These are phyloP conservation scores for Tipula lateralis DNA, from an alignment of 2,888 invertebrate species.

Conservation along the genomic window DNA sequence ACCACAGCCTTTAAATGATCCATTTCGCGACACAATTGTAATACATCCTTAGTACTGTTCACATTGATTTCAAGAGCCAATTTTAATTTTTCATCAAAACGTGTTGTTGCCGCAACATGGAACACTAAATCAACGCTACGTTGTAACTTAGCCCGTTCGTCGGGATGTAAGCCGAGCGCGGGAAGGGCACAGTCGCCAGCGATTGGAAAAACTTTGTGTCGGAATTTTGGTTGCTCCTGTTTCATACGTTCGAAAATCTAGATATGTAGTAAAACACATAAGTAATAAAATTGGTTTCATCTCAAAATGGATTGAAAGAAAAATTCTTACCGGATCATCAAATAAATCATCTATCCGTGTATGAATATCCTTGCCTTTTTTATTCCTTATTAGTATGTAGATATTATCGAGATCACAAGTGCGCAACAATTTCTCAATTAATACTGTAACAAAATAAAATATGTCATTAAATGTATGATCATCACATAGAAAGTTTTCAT, in stretches of 20 bases:
- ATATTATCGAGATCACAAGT: slow-evolving; percentile 54
- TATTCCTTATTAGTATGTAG: slow-evolving; percentile 55
- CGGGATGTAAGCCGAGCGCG: slow-evolving; percentile 45
- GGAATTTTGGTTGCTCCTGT: slow-evolving; percentile 40
- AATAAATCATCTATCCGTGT: slow-evolving; percentile 63
- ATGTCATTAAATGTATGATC: too few relatives aligned
- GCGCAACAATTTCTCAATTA: slow-evolving; percentile 56
- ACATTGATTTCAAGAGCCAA: slow-evolving; percentile 66
- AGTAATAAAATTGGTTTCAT: too few relatives aligned
- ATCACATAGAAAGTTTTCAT: not conserved
- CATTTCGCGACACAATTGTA: slow-evolving; percentile 61
- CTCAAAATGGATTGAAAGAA: too few relatives aligned
- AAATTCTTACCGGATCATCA: slow-evolving; percentile 59
- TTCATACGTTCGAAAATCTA: slow-evolving; percentile 37
- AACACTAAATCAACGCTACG: slow-evolving; percentile 57
- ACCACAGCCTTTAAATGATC: slow-evolving; percentile 57
- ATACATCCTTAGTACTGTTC: slow-evolving; percentile 58
- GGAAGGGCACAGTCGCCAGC: slow-evolving; percentile 46
- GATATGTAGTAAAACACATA: not conserved
- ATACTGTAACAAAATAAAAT: not conserved
- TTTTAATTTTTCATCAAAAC: slow-evolving; percentile 65
- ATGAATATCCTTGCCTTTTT: slow-evolving; percentile 60
- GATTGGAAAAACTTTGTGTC: slow-evolving; percentile 46
- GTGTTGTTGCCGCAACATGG: slow-evolving; percentile 87
- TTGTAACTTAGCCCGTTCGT: slow-evolving; percentile 42